Conservation (phyloP, 2,888 invertebrate species). For the Muschampia plurimacula region DNA sequence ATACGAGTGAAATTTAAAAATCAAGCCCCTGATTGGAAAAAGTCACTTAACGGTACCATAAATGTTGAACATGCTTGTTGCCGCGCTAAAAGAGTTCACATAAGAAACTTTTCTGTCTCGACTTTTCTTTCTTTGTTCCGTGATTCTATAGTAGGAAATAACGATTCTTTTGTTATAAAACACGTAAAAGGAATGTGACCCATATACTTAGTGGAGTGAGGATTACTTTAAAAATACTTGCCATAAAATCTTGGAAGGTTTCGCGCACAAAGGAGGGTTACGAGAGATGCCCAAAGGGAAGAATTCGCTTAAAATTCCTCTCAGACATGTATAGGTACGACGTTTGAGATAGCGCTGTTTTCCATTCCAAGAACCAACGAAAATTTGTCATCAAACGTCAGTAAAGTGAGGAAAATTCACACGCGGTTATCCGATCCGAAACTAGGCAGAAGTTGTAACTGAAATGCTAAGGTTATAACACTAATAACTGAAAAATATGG, state of each 20-base stretch:
- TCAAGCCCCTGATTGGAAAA: no score
- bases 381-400: background rate
- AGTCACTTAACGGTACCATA: no score
- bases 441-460: no score
- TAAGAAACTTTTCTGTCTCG: no score
- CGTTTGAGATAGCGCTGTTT: background rate
- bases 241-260: conserved; percentile 16
- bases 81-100: no score
- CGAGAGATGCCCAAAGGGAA: conserved; percentile 17
- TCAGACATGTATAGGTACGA: background rate
- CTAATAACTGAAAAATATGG: no score
- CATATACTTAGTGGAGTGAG: conserved; percentile 3
- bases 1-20: no score
- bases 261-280: conserved; percentile 13
- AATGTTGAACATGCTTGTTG: no score
- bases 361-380: background rate
- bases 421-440: no score
- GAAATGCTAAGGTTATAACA: no score
- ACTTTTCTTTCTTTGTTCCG: background rate
- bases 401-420: background rate
- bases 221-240: conserved; percentile 17
- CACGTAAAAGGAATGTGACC: background rate
- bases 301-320: conserved; percentile 30
- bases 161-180: background rate
- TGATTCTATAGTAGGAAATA: background rate